Evolutionary conservation across 1,140 invertebrate genomes (phyloP).

Genomic region (Trigoniulus corallinus): DNA sequence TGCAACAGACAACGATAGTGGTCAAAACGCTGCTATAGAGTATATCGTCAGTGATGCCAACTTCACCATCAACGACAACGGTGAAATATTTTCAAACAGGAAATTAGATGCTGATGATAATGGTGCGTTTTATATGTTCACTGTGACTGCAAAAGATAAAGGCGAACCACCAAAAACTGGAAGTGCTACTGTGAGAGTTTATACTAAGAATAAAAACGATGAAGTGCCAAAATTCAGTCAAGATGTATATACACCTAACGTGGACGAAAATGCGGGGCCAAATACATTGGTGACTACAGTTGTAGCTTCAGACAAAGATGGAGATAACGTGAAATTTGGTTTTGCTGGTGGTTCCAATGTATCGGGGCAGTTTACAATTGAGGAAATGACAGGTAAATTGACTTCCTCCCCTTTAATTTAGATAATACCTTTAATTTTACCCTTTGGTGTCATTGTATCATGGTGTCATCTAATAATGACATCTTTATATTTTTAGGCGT

Average conservation of each 20-base stretch:
- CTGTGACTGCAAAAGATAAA: slow-evolving; percentile 80
- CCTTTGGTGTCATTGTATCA: no score
- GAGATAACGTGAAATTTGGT: slow-evolving; percentile 82
- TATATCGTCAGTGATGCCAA: slow-evolving; percentile 83
- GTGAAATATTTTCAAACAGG: slow-evolving; percentile 81
- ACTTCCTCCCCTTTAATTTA: neutral
- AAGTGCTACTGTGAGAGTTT: slow-evolving; percentile 77
- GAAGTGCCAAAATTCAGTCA: slow-evolving; percentile 92
- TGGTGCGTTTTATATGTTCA: slow-evolving; percentile 89
- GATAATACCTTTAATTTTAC: neutral
- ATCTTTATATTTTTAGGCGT: slow-evolving; percentile 40
- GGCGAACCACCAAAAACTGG: slow-evolving; percentile 81
- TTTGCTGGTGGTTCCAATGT: slow-evolving; percentile 77
- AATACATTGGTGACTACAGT: slow-evolving; percentile 87
- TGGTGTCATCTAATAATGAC: no score
- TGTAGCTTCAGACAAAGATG: slow-evolving; percentile 87
- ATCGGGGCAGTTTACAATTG: slow-evolving; percentile 84
- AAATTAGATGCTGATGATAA: slow-evolving; percentile 88
- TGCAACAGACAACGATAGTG: slow-evolving; percentile 81
- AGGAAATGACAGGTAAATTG: slow-evolving; percentile 60
- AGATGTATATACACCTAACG: slow-evolving; percentile 88
- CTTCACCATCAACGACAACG: slow-evolving; percentile 77
- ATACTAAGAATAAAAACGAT: slow-evolving; percentile 92
- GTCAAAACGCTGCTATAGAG: slow-evolving; percentile 81
- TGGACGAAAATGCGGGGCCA: slow-evolving; percentile 85